Evolutionary conservation across 1,140 invertebrate species (phyloP), one percentile per base, ranked within the genome.

Genomic region (Calliopsis andreniformis): DNA sequence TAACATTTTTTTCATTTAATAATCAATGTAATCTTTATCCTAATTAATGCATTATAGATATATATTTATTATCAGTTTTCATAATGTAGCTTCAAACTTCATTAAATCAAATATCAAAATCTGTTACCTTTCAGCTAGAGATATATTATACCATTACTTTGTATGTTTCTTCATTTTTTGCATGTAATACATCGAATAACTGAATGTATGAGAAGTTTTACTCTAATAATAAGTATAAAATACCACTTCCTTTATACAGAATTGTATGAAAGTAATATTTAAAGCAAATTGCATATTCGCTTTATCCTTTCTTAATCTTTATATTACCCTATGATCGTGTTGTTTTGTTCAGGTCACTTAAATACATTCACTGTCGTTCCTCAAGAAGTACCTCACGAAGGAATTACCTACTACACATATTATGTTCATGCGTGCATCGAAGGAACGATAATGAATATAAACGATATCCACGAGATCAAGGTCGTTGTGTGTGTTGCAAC

Each of bases 341-440:
- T 92, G 89, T 92, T 92, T 91, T 92, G 90, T 92, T 92, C 91
- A 92, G 91, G 91, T 92, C 88, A 92, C 90, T 92, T 92, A 91
- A 92, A 92, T 86, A 92, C 88, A 92, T 91, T 92, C 90, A 92
- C 87, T 92, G 90, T 92, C 89, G 90, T 92, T 92, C 87, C 90
- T 91, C 89, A 87, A 90, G 88, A 89, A 89, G 86, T 90, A 90
- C 90, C 86, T 89, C 89, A 90, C 87, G 86, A 89, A 89, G 89
- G 89, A 88, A 87, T 86, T 87, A 89, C 81, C 88, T 79, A 84
- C 87, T 88, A 76, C 79, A 87, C 84, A 85, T 86, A 86, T 83
- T 83, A 85, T 87, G 83, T 89, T 87, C 88, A 79, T 86, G 84
- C 84, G 80, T 87, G 85, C 87, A 85, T 88, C 89, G 66, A 89